Conservation (phyloP, 2,888 invertebrate species). For the Scaeva pyrastri region DNA sequence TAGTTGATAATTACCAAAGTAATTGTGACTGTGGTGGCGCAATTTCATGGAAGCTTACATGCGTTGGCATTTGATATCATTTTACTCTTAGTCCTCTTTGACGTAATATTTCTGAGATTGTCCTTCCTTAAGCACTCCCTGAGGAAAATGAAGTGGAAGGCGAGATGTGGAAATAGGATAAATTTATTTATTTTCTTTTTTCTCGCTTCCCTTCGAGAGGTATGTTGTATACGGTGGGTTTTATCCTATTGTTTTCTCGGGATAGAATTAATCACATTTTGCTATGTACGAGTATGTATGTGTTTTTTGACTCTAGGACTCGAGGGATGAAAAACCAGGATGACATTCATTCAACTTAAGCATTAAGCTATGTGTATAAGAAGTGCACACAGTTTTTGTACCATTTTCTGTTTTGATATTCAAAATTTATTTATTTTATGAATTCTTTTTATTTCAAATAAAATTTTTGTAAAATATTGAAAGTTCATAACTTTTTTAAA, state of each 20-base stretch:
- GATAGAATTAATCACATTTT: slow-evolving; percentile 29
- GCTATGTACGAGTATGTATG: background rate
- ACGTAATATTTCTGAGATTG: slow-evolving; percentile 18
- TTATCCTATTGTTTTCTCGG: slow-evolving; percentile 3
- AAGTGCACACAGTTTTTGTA: too few relatives aligned
- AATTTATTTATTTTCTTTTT: too few relatives aligned
- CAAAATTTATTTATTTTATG: too few relatives aligned
- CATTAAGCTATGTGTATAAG: too few relatives aligned
- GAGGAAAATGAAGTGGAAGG: background rate
- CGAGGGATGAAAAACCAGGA: background rate
- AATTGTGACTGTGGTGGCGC: slow-evolving; percentile 33
- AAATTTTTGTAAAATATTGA: too few relatives aligned
- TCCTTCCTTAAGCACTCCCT: slow-evolving; percentile 15
- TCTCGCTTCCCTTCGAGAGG: background rate
- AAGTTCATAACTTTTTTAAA: too few relatives aligned
- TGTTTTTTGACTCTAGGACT: background rate
- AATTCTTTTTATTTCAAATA: too few relatives aligned
- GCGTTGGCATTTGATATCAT: slow-evolving; percentile 43
- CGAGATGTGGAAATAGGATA: background rate
- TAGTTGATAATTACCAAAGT: slow-evolving; percentile 59
- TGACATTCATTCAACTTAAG: slow-evolving; percentile 13
- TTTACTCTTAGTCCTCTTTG: slow-evolving; percentile 24
- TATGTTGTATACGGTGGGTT: too few relatives aligned
- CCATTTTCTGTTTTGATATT: too few relatives aligned
- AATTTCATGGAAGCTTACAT: slow-evolving; percentile 62